phyloP scores from a whole-genome alignment of 2,888 invertebrate genomes.

The Plebejus argus region DNA sequence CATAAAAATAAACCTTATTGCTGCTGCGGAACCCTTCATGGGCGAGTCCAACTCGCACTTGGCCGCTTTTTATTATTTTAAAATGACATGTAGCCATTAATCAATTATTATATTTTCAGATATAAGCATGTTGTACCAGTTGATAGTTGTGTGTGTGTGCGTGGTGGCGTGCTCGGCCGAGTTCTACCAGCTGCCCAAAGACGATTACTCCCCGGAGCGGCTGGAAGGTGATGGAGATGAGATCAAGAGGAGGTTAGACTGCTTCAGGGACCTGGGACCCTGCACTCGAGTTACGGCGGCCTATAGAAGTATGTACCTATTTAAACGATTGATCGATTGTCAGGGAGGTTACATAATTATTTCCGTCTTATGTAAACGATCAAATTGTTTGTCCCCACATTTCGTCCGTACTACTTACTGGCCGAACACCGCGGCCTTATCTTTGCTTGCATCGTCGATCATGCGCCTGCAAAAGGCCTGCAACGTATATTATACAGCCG shows the following conservation, averaged over 20 bases:
- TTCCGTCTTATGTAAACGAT: no score
- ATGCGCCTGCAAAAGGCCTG: no score
- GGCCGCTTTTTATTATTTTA: no score
- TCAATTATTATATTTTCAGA: slow-evolving; percentile 15
- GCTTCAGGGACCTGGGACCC: neutral
- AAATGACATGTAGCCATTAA: neutral
- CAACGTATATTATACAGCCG: no score
- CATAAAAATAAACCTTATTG: no score
- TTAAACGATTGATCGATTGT: neutral
- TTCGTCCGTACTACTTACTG: no score
- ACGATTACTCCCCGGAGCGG: slow-evolving; percentile 8
- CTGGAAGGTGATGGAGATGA: neutral
- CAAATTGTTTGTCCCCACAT: no score
- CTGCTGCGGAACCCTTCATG: no score
- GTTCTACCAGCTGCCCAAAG: neutral
- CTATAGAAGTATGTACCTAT: slow-evolving; percentile 18
- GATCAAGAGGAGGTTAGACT: neutral
- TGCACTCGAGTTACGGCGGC: neutral
- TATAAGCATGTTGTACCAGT: neutral
- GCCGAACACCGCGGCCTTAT: no score
- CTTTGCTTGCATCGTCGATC: no score
- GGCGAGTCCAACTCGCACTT: no score
- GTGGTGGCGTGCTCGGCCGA: neutral
- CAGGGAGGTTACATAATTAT: neutral
- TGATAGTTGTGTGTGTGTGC: slow-evolving; percentile 3